Percentiles rank a stretch among this genome's conserved stretches.
These are phyloP conservation scores for Amphilophus citrinellus DNA, from an alignment of 2,113 vertebrate species.

Conservation along the genomic window DNA sequence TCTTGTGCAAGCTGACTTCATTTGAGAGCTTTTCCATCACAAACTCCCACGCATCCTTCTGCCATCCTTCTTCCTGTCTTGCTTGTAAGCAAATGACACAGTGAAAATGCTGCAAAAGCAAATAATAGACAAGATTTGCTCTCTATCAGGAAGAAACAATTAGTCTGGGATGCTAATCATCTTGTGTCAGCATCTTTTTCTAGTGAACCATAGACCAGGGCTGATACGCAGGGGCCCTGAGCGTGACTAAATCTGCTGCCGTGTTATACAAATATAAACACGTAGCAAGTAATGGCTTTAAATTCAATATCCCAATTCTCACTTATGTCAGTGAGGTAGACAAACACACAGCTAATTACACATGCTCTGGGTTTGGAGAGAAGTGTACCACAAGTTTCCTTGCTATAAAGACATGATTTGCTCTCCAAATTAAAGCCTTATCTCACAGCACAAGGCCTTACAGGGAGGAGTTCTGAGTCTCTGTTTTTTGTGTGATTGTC, in stretches of 20 bases:
- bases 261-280: conserved; percentile 64
- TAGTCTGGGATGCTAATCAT: conserved; percentile 46
- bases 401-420: conserved; percentile 57
- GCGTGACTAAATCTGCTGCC: conserved; percentile 33
- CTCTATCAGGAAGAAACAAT: conserved; percentile 35
- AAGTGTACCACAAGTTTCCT: conserved; percentile 37
- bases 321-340: conserved; percentile 68
- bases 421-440: conserved; percentile 70
- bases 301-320: conserved; percentile 52
- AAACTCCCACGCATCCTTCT: conserved; percentile 56
- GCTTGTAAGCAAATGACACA: conserved; percentile 22
- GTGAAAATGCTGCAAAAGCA: conserved; percentile 14
- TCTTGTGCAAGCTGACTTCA: conserved; percentile 37
- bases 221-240: conserved; percentile 13
- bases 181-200: conserved; percentile 45
- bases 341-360: conserved; percentile 78
- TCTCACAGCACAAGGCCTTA: conserved; percentile 48
- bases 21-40: conserved; percentile 56
- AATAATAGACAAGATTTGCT: conserved; percentile 31
- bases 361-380: conserved; percentile 55
- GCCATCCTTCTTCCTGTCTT: conserved; percentile 31
- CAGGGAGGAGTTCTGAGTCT: conserved; percentile 43
- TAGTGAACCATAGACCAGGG: conserved; percentile 11
- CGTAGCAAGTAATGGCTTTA: conserved; percentile 62
- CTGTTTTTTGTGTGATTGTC: conserved; percentile 37